Evolutionary conservation across 2,113 vertebrate species (phyloP).

Genomic region (Dinomys branickii): DNA sequence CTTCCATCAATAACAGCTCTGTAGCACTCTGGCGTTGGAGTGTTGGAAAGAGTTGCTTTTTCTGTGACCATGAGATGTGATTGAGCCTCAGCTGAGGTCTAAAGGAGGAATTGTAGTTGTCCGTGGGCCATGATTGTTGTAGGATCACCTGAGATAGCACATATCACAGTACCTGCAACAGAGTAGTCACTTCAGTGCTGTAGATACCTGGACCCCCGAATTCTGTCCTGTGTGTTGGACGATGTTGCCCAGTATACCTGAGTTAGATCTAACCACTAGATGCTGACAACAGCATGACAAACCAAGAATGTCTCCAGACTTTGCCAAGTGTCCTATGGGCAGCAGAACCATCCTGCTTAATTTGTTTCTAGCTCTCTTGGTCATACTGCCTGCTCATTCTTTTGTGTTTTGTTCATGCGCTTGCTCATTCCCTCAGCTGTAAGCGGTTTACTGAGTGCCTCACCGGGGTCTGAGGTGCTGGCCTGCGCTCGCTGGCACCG

Average conservation of each 20-base stretch:
- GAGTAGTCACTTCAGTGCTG: no score
- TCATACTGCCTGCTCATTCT: not conserved
- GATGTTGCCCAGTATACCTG: not conserved
- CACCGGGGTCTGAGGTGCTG: not conserved
- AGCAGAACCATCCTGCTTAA: not conserved
- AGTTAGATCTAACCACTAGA: not conserved
- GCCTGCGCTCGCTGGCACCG: fast-evolving
- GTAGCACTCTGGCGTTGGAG: not conserved
- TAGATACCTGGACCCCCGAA: not conserved
- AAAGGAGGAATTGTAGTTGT: not conserved
- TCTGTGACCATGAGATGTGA: not conserved
- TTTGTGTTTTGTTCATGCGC: not conserved
- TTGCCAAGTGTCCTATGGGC: not conserved
- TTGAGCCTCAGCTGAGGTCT: not conserved
- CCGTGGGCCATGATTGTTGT: not conserved
- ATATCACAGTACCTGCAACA: not conserved
- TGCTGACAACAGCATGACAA: not conserved
- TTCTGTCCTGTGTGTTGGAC: not conserved
- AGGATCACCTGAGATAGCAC: not conserved
- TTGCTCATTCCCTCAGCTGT: not conserved
- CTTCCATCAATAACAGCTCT: not conserved
- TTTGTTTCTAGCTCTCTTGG: not conserved
- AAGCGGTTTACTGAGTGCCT: not conserved
- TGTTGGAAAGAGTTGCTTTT: not conserved
- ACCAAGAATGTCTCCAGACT: not conserved